phyloP scores from a whole-genome alignment of 2,797 vertebrate species.

The Coregonus sp. region DNA sequence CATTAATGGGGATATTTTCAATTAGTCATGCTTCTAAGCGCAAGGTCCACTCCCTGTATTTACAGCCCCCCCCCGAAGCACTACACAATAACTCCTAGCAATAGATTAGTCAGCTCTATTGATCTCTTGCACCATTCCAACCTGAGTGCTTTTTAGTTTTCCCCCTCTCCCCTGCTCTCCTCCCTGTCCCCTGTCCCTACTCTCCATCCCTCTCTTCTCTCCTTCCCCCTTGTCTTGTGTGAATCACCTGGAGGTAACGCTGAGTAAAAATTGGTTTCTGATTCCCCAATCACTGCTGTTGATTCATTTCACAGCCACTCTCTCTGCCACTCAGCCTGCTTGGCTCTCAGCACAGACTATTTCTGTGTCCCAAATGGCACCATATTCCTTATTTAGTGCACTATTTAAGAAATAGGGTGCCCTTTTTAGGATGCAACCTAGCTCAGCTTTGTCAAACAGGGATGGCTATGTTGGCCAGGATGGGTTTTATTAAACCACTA shows the following conservation, averaged over 20 bases:
- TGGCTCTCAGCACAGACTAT: slow-evolving; percentile 43
- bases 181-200: too few species aligned
- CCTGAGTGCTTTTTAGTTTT: slow-evolving; percentile 30
- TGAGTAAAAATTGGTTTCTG: slow-evolving; percentile 67
- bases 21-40: slow-evolving; percentile 68
- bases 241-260: slow-evolving; percentile 42
- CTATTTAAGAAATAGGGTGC: background rate
- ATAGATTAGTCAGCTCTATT: slow-evolving; percentile 61
- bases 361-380: background rate
- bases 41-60: slow-evolving; percentile 55
- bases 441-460: slow-evolving; percentile 44
- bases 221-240: slow-evolving; percentile 35
- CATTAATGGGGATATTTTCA: slow-evolving; percentile 71
- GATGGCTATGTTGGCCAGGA: slow-evolving; percentile 36
- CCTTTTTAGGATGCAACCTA: background rate
- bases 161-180: background rate
- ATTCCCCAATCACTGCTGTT: slow-evolving; percentile 52
- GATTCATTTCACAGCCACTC: slow-evolving; percentile 63
- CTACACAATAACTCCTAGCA: slow-evolving; percentile 35
- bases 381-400: background rate
- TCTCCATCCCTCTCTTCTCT: slow-evolving; percentile 19
- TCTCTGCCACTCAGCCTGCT: slow-evolving; percentile 15
- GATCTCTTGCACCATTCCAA: slow-evolving; percentile 57
- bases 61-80: slow-evolving; percentile 30
- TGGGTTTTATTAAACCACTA: background rate